phyloP scores from a whole-genome alignment of 2,113 vertebrate genomes.

The Antigone vipio region DNA sequence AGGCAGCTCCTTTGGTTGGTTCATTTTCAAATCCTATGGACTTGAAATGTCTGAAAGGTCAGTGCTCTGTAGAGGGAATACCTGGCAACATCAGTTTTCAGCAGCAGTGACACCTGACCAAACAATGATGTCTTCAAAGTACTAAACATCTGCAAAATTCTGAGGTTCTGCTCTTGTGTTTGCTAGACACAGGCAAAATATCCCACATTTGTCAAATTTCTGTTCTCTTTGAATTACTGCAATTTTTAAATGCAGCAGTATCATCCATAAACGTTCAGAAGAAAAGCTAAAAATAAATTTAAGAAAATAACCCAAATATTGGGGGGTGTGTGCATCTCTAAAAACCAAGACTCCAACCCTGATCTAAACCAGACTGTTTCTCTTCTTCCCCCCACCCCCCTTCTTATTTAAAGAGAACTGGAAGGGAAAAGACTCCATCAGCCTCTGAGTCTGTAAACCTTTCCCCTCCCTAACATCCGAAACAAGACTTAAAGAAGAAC shows the following conservation, averaged over 20 bases:
- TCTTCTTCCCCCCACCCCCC: not conserved
- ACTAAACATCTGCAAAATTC: not conserved
- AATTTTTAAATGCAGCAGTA: conserved; percentile 44
- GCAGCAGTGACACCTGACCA: not conserved
- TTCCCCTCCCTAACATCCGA: conserved; percentile 69
- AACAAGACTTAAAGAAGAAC: conserved; percentile 72
- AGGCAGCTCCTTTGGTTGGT: not conserved
- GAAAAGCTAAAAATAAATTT: conserved; percentile 53
- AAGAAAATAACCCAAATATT: conserved; percentile 52
- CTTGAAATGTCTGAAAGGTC: not conserved
- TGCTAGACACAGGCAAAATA: not conserved
- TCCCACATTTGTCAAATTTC: not conserved
- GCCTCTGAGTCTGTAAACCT: conserved; percentile 56
- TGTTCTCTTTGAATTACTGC: not conserved
- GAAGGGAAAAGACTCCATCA: conserved; percentile 72
- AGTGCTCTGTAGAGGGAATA: not conserved
- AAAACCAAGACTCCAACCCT: conserved; percentile 62
- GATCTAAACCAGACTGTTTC: conserved; percentile 78
- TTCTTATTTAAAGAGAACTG: conserved; percentile 69
- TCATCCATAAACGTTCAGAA: conserved; percentile 39
- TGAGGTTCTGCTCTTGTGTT: not conserved
- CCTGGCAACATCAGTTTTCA: not conserved
- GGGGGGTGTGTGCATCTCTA: not conserved
- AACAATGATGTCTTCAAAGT: not conserved
- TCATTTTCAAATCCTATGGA: not conserved